Conservation (phyloP, 2,888 invertebrate genomes). For the Octonoba sinensis region DNA sequence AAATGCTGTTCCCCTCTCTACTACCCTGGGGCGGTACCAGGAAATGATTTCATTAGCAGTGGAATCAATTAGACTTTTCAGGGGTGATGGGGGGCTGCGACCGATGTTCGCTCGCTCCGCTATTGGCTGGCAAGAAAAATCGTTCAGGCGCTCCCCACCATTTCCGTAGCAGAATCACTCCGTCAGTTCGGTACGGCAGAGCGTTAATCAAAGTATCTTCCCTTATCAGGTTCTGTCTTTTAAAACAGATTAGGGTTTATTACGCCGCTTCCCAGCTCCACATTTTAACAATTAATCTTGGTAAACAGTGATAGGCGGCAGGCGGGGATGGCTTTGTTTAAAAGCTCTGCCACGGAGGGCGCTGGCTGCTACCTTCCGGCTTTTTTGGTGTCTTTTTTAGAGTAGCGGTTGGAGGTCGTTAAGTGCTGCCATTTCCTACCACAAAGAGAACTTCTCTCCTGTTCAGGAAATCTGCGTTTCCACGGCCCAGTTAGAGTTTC, state of each 20-base stretch:
- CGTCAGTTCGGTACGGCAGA: slow-evolving; percentile 23
- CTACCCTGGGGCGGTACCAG: slow-evolving; percentile 44
- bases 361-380: slow-evolving; percentile 30
- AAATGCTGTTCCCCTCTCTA: slow-evolving; percentile 5
- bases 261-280: slow-evolving; percentile 37
- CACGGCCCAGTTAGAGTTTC: slow-evolving; percentile 23
- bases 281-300: slow-evolving; percentile 61
- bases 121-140: slow-evolving; percentile 62
- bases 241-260: slow-evolving; percentile 65
- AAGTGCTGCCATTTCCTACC: slow-evolving; percentile 41
- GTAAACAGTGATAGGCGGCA: slow-evolving; percentile 56
- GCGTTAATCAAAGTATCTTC: slow-evolving; percentile 65
- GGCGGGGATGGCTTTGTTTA: slow-evolving; percentile 49
- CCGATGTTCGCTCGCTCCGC: slow-evolving; percentile 27
- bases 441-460: slow-evolving; percentile 40
- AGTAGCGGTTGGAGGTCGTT: slow-evolving; percentile 31
- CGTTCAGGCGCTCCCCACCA: slow-evolving; percentile 49
- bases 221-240: slow-evolving; percentile 61
- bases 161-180: slow-evolving; percentile 60
- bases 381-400: slow-evolving; percentile 31
- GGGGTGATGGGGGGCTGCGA: slow-evolving; percentile 33
- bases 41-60: slow-evolving; percentile 64
- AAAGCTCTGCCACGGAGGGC: slow-evolving; percentile 36
- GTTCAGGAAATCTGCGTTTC: slow-evolving; percentile 19
- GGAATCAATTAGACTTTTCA: slow-evolving; percentile 62